A percentile compares a stretch with the other conserved stretches of the same genome.
Conservation (phyloP, 2,113 vertebrate genomes). For the Mugil cephalus region DNA sequence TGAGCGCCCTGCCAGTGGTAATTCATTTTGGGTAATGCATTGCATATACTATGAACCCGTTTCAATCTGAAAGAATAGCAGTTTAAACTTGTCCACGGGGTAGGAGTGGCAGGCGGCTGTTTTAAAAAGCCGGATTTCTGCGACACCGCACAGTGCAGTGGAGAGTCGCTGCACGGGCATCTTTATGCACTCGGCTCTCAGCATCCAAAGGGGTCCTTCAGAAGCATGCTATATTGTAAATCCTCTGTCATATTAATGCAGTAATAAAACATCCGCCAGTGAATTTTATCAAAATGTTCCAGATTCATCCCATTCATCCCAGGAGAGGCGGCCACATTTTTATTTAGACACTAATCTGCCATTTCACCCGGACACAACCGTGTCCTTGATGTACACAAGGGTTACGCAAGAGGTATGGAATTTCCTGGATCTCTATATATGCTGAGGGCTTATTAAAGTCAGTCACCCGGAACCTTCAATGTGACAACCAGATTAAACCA, state of each 20-base stretch:
- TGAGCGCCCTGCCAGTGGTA: conserved; percentile 96
- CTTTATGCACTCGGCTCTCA: conserved; percentile 6
- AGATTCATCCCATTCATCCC: conserved; percentile 28
- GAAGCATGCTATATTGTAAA: neutral
- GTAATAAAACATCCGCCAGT: conserved; percentile 7
- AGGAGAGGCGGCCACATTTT: conserved; percentile 40
- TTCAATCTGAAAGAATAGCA: conserved; percentile 94
- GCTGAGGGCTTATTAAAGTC: conserved; percentile 77
- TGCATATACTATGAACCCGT: conserved; percentile 96
- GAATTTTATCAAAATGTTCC: conserved; percentile 48
- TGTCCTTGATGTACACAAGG: conserved; percentile 72
- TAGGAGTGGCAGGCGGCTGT: conserved; percentile 80
- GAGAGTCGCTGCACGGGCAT: neutral
- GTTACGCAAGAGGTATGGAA: conserved; percentile 69
- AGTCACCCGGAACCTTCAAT: conserved; percentile 79
- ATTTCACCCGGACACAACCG: conserved; percentile 65
- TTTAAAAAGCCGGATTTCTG: conserved; percentile 60
- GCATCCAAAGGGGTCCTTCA: neutral
- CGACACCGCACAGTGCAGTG: conserved; percentile 56
- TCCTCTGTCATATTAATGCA: neutral
- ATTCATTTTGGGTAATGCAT: conserved; percentile 99
- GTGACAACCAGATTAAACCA: conserved; percentile 81
- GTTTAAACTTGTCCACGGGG: conserved; percentile 92
- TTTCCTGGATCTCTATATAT: conserved; percentile 74
- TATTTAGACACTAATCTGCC: conserved; percentile 65